Percentiles rank a stretch among this genome's conserved stretches.
Evolutionary conservation across 2,888 invertebrate species (phyloP).

Genomic region (Morpho achilles): DNA sequence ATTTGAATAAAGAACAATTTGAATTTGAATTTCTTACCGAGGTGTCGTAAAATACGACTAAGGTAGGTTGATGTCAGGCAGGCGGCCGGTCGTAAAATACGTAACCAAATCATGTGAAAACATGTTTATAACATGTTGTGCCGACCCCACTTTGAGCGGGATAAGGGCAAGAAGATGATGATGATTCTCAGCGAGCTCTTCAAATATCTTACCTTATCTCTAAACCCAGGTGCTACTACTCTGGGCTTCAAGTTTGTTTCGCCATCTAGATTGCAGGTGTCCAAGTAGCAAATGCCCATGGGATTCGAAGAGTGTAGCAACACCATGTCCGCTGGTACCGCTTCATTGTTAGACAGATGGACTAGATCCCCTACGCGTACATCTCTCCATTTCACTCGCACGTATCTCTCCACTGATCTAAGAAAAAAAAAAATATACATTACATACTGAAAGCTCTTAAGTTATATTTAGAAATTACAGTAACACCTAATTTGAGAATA

Average conservation of each 20-base stretch:
- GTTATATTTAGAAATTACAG: too few species aligned
- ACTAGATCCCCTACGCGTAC: constrained; percentile 96
- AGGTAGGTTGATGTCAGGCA: too few species aligned
- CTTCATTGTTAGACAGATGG: constrained; percentile 97
- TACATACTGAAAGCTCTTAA: background rate
- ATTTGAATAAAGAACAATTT: too few species aligned
- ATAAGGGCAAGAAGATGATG: too few species aligned
- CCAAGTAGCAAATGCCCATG: constrained; percentile 94
- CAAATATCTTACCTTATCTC: constrained; percentile 78
- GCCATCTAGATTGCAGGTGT: constrained; percentile 97
- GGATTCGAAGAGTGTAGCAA: constrained; percentile 92
- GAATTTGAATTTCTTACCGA: too few species aligned
- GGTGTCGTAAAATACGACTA: too few species aligned
- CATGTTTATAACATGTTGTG: too few species aligned
- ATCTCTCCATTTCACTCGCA: constrained; percentile 93
- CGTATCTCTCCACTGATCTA: constrained; percentile 90
- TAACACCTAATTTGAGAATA: too few species aligned
- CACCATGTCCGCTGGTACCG: constrained; percentile 97
- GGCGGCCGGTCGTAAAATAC: too few species aligned
- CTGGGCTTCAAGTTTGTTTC: constrained; percentile 97
- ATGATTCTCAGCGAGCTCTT: background rate
- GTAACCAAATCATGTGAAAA: too few species aligned
- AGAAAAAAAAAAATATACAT: constrained; percentile 10
- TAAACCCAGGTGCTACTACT: constrained; percentile 88
- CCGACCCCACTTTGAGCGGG: too few species aligned